Percentiles rank a stretch among this genome's conserved stretches.
Evolutionary conservation across 1,140 invertebrate species (phyloP).

Genomic region (Rhagoletis zephyria): DNA sequence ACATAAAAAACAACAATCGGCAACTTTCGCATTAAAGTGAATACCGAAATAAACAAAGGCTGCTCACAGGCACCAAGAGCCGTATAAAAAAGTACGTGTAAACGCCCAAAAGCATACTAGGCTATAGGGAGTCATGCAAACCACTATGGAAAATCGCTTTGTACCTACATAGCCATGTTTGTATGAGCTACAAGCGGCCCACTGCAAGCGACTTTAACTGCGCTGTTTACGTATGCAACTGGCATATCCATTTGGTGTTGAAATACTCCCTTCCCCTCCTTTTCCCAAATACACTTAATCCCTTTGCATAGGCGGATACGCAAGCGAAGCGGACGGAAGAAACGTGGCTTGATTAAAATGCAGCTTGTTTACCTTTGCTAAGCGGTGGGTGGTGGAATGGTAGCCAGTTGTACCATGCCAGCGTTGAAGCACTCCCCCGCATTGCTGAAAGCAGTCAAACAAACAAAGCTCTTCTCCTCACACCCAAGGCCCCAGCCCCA

Average conservation of each 20-base stretch:
- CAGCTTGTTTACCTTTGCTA: not conserved
- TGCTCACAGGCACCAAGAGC: not conserved
- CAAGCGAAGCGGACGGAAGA: no score
- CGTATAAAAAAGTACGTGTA: not conserved
- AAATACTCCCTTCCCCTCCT: no score
- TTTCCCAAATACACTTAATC: not conserved
- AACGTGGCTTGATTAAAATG: slow-evolving; percentile 8
- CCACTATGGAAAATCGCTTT: not conserved
- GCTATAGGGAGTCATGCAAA: no score
- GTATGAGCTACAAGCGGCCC: not conserved
- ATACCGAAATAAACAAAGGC: not conserved
- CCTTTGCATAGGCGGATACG: not conserved
- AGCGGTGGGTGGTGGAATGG: not conserved
- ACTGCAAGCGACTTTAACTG: not conserved
- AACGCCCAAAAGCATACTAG: not conserved
- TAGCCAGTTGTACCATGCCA: not conserved
- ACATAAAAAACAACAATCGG: not conserved
- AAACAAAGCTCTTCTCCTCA: not conserved
- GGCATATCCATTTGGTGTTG: slow-evolving; percentile 15
- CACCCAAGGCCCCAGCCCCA: not conserved
- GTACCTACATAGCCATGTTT: not conserved
- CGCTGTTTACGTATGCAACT: not conserved
- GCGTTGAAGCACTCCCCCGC: not conserved
- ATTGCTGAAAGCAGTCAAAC: not conserved
- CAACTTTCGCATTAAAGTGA: not conserved